phyloP scores from a whole-genome alignment of 2,113 vertebrate genomes.

The Aspidoscelis tigris region DNA sequence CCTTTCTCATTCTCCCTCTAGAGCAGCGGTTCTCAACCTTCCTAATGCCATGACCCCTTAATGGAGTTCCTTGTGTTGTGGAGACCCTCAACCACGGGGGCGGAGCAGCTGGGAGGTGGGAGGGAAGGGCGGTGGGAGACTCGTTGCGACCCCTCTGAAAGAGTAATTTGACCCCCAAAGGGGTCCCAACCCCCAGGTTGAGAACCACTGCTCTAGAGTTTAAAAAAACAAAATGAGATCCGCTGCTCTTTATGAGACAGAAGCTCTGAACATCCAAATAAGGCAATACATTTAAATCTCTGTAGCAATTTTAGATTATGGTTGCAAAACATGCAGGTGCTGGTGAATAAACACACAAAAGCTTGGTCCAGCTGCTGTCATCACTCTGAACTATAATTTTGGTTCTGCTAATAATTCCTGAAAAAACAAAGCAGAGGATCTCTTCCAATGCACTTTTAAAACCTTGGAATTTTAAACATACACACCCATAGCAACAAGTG shows the following conservation, averaged over 20 bases:
- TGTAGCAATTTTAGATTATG: conserved; percentile 8
- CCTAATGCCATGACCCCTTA: no score
- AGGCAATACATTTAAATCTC: not conserved
- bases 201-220: not conserved
- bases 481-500: not conserved
- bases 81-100: no score
- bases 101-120: no score
- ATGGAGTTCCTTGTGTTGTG: no score
- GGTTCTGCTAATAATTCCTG: conserved; percentile 37
- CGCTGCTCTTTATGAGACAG: conserved; percentile 11
- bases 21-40: no score
- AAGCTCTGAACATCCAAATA: conserved; percentile 11
- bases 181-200: no score
- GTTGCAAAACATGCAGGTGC: not conserved
- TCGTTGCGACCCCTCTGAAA: no score
- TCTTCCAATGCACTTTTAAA: conserved; percentile 39
- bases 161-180: no score
- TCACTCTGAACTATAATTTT: conserved; percentile 1
- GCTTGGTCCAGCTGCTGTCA: not conserved
- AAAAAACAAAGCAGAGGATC: conserved; percentile 39
- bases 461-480: conserved; percentile 9
- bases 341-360: not conserved
- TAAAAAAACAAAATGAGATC: not conserved
- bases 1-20: not conserved
- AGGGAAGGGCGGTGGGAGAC: no score